Base-by-base conservation (phyloP, 2,888 invertebrate genomes). In the Sphaerophoria rueppellii region DNA sequence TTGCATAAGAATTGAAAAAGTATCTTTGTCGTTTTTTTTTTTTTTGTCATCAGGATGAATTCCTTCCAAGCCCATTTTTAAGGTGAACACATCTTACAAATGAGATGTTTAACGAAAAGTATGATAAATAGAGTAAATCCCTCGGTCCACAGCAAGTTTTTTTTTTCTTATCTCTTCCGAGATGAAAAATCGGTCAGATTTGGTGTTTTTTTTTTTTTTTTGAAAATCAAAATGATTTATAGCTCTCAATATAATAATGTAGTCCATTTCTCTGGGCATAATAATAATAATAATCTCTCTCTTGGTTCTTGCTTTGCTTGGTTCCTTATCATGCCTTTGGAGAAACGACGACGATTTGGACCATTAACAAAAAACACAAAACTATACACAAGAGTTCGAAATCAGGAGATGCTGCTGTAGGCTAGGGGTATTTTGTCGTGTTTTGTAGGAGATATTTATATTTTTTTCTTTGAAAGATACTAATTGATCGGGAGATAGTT, bases 91-190 rank as follows among this genome's bases (percentile, higher is more conserved):
- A 16, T 50, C 57, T 55, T 52, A 72, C 60, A 72, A 77, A 82
- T 82, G 82, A 82, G 82, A 72, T 77, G 77, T 77, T 82, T 72
- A 82, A 61, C 67, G 67, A 71, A 24, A 81, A 76, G 70, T 58
- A 76, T 60, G 81, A 81, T 76, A 76, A 60, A 65, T 79, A 76
- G 60, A 24, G 24, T 24, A 54, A 60, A 57, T 58, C 16, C 40
- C 32, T 40, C 40, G 6, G 58, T 6, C 58, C 11, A 40, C 37
- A 6, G 37, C 58, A 37, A 74, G 55, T 43, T 9, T 1, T 60
- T 71, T 71, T 43, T 61, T 72, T 60, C 72, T 72, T 60, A 67
- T 67, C 67, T 67, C 3, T 34, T 54, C 60, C 24, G 34, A 67
- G 65, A 76, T 81, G 71, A 81, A 72, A 71, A 76, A 76, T 81